Evolutionary conservation across 2,888 invertebrate genomes (phyloP), one percentile per base, ranked within the genome.

Genomic region (Ichneumoninae sp.): DNA sequence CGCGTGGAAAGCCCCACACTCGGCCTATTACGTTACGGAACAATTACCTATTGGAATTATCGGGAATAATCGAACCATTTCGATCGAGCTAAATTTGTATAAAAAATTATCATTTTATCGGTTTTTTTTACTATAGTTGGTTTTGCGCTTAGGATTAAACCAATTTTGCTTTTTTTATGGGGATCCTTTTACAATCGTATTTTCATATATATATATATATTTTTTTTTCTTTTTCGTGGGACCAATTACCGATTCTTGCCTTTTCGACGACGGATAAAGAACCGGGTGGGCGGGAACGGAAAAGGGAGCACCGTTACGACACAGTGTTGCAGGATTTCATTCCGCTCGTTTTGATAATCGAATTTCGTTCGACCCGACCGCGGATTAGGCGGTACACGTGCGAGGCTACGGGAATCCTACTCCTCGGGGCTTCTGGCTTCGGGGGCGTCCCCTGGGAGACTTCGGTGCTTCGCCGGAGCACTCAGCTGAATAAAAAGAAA

Each of bases 271-370:
- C 8, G 50, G 40, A 78, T 3, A 26, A 13, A 57, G 65, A 63
- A 63, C 19, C 36, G 10, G 36, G 60, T 30, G 30, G 16, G 19
- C 30, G 22, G 19, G 26, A 36, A 74, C 36, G 60, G 69, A 57
- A 78, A 70, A 75, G 30, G 40, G 30, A 26, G 4, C 16, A 10
- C 63, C 50, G 22, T 22, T 66, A 74, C 63, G 68, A 60, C 47
- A 60, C 47, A 75, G 74, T 74, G 63, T 73, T 60, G 47, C 63
- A 52, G 79, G 83, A 80, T 85, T 81, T 84, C 73, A 76, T 77
- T 83, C 68, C 52, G 60, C 79, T 85, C 84, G 77, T 82, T 84
- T 80, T 85, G 83, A 86, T 86, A 87, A 87, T 87, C 87, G 86
- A 86, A 87, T 87, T 87, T 84, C 70, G 78, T 81, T 78, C 70